Evolutionary conservation across 53 echinoderm and acorn worm genomes (phyloP), one percentile per base, ranked within the genome.

Genomic region (Holothuria scabra): DNA sequence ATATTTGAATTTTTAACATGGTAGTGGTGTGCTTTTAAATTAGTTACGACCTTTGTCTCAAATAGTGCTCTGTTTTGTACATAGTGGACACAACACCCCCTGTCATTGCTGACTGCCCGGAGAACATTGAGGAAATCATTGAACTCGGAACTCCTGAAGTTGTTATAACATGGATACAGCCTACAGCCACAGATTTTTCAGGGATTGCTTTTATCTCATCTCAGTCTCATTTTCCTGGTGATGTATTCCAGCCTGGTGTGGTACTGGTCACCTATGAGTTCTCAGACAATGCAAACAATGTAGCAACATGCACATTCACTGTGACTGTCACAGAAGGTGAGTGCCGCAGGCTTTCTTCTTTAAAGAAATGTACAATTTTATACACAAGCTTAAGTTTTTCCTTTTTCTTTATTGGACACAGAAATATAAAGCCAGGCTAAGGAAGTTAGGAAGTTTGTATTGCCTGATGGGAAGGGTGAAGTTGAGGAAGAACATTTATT

Each of bases 161-260:
- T 13, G 38, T 83, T n/a, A 59, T 91, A 68, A 33, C 44, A 23
- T 91, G 84, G 84, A 66, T 67, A 25, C 87, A 91, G 66, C 91
- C 91, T 13, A 81, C 86, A 2, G 94, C 90, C 28, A 81, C 67
- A 31, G 94, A 93, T 63, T 81, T 90, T 66, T 93, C 94, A 1
- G 89, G 89, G 1, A 84, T 84, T 24, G 80, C 85, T 59, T 67
- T 52, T 20, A 74, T 93, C 56, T 60, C 81, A 0, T 64, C 65
- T 69, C 85, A 79, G 25, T 81, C 81, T 34, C 71, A 89, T 64
- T 38, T 38, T 14, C 85, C 94, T 0, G 87, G 87, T 1, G 72
- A 80, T 33, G 89, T 85, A 81, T 91, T 93, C 67, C 89, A 87
- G 3, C 86, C 89, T 16, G 94, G 94, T 0, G 34, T 49, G 13